Evolutionary conservation across 92 coral and sea anemone genomes (phyloP).

Genomic region (Montipora capitata): DNA sequence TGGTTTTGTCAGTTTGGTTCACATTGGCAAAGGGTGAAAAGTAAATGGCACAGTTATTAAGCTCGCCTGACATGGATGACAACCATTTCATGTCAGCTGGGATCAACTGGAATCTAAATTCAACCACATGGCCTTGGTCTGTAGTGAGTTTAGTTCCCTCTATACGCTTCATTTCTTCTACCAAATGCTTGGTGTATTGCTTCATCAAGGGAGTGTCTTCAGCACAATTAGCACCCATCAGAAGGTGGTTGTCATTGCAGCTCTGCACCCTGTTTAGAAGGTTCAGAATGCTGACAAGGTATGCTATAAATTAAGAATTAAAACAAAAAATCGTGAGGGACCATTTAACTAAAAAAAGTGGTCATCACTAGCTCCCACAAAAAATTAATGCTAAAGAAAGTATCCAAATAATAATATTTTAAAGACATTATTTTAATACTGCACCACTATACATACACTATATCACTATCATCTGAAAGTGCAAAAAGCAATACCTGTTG

Average conservation of each 20-base stretch:
- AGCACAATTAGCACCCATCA: conserved; percentile 68
- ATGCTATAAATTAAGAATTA: conserved; percentile 16
- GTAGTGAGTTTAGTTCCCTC: conserved; percentile 64
- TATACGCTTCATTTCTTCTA: conserved; percentile 71
- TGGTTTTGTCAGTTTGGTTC: no score
- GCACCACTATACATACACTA: no score
- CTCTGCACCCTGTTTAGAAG: conserved; percentile 56
- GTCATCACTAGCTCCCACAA: neutral
- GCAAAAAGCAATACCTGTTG: no score
- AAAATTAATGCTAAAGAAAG: neutral
- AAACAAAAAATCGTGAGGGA: neutral
- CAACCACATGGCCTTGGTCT: conserved; percentile 40
- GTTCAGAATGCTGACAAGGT: conserved; percentile 71
- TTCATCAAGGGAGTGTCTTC: no score
- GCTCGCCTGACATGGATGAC: no score
- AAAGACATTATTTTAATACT: neutral
- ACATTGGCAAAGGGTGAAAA: no score
- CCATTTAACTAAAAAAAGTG: neutral
- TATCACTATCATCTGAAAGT: no score
- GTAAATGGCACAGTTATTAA: no score
- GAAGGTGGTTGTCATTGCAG: conserved; percentile 70
- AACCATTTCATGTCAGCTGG: no score
- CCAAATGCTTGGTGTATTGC: no score
- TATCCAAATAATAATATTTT: neutral
- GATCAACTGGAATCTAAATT: no score